Conservation (phyloP, 2,797 vertebrate species). For the Helarctos malayanus region DNA sequence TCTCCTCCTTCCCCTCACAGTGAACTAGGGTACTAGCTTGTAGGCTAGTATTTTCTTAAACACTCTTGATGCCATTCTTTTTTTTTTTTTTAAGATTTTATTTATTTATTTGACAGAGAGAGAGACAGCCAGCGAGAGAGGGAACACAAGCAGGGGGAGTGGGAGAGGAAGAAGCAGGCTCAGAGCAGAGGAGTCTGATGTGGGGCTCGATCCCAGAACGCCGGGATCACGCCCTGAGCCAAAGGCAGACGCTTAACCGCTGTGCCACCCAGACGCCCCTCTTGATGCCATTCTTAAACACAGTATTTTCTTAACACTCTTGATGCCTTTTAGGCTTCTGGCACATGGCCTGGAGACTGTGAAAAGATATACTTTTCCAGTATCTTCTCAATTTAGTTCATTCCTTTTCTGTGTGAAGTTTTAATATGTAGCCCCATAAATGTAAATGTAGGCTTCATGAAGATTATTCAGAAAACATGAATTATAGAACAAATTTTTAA, state of each 20-base stretch:
- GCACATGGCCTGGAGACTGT: not conserved
- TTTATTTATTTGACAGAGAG: too few species aligned
- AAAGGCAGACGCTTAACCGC: too few species aligned
- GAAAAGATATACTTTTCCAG: not conserved
- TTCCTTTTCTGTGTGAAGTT: not conserved
- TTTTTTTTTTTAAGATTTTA: too few species aligned
- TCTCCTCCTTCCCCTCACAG: not conserved
- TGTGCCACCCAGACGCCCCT: too few species aligned
- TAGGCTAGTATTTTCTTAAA: not conserved
- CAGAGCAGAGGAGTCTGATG: too few species aligned
- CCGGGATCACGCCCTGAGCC: too few species aligned
- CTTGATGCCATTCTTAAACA: not conserved
- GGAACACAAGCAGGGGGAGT: too few species aligned
- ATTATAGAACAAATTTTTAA: constrained; percentile 7
- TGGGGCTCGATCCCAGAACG: too few species aligned
- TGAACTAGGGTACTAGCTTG: not conserved
- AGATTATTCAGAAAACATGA: constrained; percentile 53
- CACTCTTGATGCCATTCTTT: not conserved
- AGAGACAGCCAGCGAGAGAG: too few species aligned
- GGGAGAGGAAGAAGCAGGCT: too few species aligned
- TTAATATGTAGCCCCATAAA: not conserved
- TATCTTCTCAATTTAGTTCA: constrained; percentile 19
- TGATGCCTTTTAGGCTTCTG: not conserved
- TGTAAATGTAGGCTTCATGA: not conserved
- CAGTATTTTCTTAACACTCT: not conserved